Evolutionary conservation across 2,797 vertebrate genomes (phyloP), one percentile per base, ranked within the genome.

Genomic region (Menidia menidia): DNA sequence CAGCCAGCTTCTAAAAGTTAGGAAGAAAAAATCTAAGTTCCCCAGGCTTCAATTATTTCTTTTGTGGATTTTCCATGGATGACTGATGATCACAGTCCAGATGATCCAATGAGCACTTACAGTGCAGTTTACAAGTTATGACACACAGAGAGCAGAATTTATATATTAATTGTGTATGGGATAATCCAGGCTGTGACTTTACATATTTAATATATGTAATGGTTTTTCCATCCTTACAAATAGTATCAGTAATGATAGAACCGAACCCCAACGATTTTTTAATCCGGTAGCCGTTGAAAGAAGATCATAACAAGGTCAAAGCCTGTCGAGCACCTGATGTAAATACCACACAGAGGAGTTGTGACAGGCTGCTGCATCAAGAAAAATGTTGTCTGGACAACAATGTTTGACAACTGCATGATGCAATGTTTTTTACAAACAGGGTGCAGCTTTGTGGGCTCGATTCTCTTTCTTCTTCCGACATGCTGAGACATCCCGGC

Each of bases 401-500:
- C 25, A 25, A 25, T 25, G 25, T 25, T 25, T 25, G 25, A 25
- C 25, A 25, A 25, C 25, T 25, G 25, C 25, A 25, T 25, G 25
- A 25, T 25, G 25, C 25, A 25, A 25, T 25, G 25, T 25, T 25
- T 25, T 25, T 25, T 25, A n/a, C 10, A 9, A 48, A 50, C 6
- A 57, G n/a, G n/a, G 15, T 3, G 51, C 31, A 58, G 8, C 56
- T 77, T 35, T 41, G 33, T 48, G 2, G 2, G 52, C 15, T 64
- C 11, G 35, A 69, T n/a, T 50, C 7, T 19, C 9, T 42, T 1
- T 9, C 44, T 44, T 43, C 9, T 14, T 15, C 43, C 9, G 48
- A 19, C 33, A 51, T 51, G 58, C 50, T 75, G 53, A 54, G 54
- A 67, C 75, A 48, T 48, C 2, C 4, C 75, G 70, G 19, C 3